Base-by-base conservation (phyloP, 2,797 vertebrate species). In the Siniperca scherzeri region DNA sequence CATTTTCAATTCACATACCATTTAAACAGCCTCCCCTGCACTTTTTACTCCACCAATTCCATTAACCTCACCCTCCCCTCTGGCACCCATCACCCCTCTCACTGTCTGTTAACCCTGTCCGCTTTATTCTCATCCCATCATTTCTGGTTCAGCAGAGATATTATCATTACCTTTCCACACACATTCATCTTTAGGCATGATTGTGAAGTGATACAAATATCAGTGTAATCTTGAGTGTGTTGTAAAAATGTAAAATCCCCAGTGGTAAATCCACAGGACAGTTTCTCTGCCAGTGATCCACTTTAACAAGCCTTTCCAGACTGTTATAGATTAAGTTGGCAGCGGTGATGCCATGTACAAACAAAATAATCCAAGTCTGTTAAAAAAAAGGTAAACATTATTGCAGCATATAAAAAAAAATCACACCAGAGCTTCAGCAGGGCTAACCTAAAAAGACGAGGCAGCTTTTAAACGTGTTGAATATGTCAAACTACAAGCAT, bases 41-140 rank as follows among this genome's bases (percentile, higher is more conserved):
- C 76, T 87, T 90, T 87, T 91, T 88, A 85, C 84, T 88, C 90
- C 90, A 86, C 82, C 88, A 90, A 67, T 93, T 94, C 95, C 92
- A 95, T 96, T 95, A 95, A 94, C 92, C 93, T 95, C 90, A 68
- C 87, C 83, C 86, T 90, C 77, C 89, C 88, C 89, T 84, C 88
- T 82, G 74, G 82, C 77, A 82, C 84, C 74, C 81, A 60, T 90
- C 89, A 71, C 84, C 83, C 89, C 74, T 75, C 84, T 90, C 75
- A 69, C 85, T 87, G 87, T 86, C 83, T 80, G 81, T 91, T 92
- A 90, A 90, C 89, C 79, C 79, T 7, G 53, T 72, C 74, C 75
- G 42, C 77, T 70, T 85, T 87, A 86, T 87, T 83, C 88, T 87
- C 87, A 56, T 91, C 80, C 84, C 82, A 85, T 93, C 82, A 86